Percentiles rank a stretch among this genome's conserved stretches.
Evolutionary conservation across 1,140 invertebrate species (phyloP).

Genomic region (Drusus annulatus): DNA sequence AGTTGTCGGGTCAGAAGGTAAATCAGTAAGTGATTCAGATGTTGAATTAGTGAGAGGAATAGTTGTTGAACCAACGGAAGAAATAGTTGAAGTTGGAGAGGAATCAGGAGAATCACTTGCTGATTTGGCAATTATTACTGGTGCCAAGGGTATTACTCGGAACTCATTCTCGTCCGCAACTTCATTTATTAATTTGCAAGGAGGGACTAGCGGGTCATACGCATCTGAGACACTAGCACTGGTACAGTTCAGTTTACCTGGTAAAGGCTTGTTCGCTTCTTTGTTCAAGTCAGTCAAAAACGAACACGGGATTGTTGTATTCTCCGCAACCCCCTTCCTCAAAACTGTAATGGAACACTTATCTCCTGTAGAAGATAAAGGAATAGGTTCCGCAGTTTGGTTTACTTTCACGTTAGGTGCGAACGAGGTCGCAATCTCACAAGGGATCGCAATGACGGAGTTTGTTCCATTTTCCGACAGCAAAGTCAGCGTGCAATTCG

Average conservation of each 20-base stretch:
- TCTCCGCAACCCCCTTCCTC: conserved; percentile 33
- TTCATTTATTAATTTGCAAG: neutral
- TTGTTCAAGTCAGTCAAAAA: conserved; percentile 33
- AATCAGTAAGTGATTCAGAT: no score
- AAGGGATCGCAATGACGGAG: conserved; percentile 44
- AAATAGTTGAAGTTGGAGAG: no score
- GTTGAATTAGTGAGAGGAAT: no score
- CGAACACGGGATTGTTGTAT: conserved; percentile 47
- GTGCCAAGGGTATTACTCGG: conserved; percentile 12
- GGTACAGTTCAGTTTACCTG: conserved; percentile 23
- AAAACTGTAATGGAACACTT: conserved; percentile 45
- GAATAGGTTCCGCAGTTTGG: neutral
- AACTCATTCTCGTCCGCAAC: neutral
- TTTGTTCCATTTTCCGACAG: conserved; percentile 13
- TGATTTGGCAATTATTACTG: neutral
- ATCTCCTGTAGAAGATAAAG: neutral
- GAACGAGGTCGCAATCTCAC: conserved; percentile 51
- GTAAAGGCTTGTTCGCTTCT: conserved; percentile 4
- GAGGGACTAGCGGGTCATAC: neutral
- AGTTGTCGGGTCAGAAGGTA: neutral
- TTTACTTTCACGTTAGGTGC: conserved; percentile 26
- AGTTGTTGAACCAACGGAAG: no score
- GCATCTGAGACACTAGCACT: neutral
- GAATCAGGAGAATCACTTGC: no score
- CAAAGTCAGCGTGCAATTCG: conserved; percentile 46